Conservation (phyloP, 2,888 invertebrate species). For the Megastigmus dorsalis region DNA sequence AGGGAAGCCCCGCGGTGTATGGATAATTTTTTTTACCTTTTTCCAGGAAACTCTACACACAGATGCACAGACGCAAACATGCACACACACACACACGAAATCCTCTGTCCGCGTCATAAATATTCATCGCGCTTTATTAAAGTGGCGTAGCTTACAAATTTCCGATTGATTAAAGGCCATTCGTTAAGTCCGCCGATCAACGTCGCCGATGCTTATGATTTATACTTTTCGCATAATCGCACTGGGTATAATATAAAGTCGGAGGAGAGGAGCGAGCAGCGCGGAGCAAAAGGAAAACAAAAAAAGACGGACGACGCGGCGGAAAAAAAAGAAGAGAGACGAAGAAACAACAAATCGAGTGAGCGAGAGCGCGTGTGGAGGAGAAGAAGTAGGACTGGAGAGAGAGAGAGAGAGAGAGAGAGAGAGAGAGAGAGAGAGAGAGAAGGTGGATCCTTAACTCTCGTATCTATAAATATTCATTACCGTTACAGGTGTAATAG, state of each 20-base stretch:
- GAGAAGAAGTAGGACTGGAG: slow-evolving; percentile 31
- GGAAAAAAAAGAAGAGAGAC: background rate
- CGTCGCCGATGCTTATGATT: slow-evolving; percentile 18
- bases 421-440: background rate
- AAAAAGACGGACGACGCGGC: background rate
- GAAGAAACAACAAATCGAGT: slow-evolving; percentile 17
- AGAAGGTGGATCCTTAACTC: slow-evolving; percentile 19
- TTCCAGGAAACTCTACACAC: slow-evolving; percentile 33
- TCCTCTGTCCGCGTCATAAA: slow-evolving; percentile 35
- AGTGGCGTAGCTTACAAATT: slow-evolving; percentile 32
- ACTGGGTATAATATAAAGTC: too few relatives aligned
- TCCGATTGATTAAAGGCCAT: slow-evolving; percentile 36
- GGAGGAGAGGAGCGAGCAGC: too few relatives aligned
- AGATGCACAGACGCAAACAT: too few relatives aligned
- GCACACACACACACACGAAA: too few relatives aligned
- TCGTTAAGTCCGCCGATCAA: background rate
- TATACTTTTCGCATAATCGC: slow-evolving; percentile 20
- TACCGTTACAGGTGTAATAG: slow-evolving; percentile 62
- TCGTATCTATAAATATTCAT: slow-evolving; percentile 61
- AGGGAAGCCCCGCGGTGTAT: slow-evolving; percentile 41
- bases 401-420: background rate
- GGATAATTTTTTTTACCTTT: slow-evolving; percentile 36
- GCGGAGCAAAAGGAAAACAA: background rate
- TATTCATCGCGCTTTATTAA: slow-evolving; percentile 47
- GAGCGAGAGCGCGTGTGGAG: background rate